These are phyloP conservation scores for Tetragonula clypearis DNA, from an alignment of 1,140 invertebrate genomes.

Conservation along the genomic window DNA sequence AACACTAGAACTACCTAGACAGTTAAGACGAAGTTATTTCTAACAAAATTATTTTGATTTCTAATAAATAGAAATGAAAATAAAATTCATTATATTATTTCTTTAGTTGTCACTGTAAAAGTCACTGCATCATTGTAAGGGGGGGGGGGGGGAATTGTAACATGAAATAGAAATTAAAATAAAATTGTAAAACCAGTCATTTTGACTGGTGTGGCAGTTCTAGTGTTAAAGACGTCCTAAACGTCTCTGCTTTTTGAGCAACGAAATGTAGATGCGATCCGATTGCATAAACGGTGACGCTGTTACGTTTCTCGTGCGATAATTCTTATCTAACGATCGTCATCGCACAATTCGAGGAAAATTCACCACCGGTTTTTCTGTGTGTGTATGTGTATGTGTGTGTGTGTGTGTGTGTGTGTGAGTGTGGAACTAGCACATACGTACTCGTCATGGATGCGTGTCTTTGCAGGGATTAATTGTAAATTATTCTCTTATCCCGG, in stretches of 20 bases:
- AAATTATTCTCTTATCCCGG: constrained; percentile 40
- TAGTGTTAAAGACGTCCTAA: neutral
- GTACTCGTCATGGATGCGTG: constrained; percentile 27
- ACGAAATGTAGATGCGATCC: neutral
- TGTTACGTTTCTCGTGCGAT: constrained; percentile 1
- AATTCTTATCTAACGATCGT: constrained; percentile 35
- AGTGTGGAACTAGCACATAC: neutral
- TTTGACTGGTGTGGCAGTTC: too few species aligned
- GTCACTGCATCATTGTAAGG: too few species aligned
- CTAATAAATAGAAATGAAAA: too few species aligned
- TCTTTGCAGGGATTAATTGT: constrained; percentile 32
- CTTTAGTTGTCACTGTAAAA: too few species aligned
- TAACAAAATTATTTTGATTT: too few species aligned
- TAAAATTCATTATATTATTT: too few species aligned
- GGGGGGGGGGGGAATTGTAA: too few species aligned
- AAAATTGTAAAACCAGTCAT: too few species aligned
- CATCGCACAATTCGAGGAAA: constrained; percentile 25
- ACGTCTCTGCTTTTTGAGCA: neutral
- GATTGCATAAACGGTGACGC: neutral
- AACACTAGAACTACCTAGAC: neutral
- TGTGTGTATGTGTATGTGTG: too few species aligned
- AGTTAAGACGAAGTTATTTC: too few species aligned
- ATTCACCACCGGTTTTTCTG: neutral
- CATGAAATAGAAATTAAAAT: too few species aligned
- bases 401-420: too few species aligned